Base-by-base conservation (phyloP, 2,797 vertebrate genomes). In the Falco concolor region DNA sequence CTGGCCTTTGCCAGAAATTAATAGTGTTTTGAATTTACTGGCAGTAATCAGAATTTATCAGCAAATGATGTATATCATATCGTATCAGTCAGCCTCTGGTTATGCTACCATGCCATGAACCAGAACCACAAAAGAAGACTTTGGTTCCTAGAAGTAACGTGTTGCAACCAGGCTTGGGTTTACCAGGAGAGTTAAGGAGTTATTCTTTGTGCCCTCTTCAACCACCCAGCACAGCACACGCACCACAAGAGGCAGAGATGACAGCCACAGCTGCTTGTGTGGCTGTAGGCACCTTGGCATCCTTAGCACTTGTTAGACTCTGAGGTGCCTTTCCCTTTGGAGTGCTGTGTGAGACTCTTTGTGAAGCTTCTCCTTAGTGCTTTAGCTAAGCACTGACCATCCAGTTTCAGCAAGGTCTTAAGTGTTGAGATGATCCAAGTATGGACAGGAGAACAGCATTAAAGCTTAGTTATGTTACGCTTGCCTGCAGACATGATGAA, bases 171-270 rank as follows among this genome's bases (percentile, higher is more conserved):
- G 30, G 30, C 45, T 36, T 30, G 30, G 56, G 28, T 75, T 79
- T 57, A 69, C 28, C 38, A 45, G 69, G 16, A 16, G 16, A 47
- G 25, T 12, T 53, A 36, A 56, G n/a, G 38, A 38, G 7, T 30
- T 69, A 8, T 42, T 75, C 40, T 15, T 59, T 44, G 10, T 25
- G 30, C 17, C 10, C 11, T 22, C 52, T 53, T 47, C n/a, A 64
- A 5, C 10, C 7, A 3, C n/a, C 19, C 45, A 22, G 36, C 20
- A 32, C 15, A 32, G 6, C 2, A 1, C 38, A 34, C 14, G 28
- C 38, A 45, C 45, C 17, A 9, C 38, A 38, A 38, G 38, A 38
- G 38, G 38, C 42, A 23, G 52, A 47, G 34, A 30, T 8, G 52
- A 25, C 40, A n/a, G 9, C 23, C 30, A 54, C 27, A 14, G 60